Evolutionary conservation across 2,113 vertebrate genomes (phyloP).

Genomic region (Ovis canadensis): DNA sequence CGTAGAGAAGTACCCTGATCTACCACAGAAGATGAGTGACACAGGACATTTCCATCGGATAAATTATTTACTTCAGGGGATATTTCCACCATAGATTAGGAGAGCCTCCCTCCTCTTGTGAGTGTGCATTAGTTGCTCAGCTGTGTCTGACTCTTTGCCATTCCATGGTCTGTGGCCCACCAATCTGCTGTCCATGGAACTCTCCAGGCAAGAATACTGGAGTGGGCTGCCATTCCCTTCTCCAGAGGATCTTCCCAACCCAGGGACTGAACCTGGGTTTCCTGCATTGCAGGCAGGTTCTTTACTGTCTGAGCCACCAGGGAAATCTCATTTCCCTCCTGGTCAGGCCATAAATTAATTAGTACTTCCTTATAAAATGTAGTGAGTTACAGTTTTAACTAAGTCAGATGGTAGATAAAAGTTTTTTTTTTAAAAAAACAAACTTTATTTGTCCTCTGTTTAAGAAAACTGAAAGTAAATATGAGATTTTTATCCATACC

Average conservation of each 20-base stretch:
- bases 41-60: not conserved
- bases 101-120: not conserved
- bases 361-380: not conserved
- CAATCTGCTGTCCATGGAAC: not conserved
- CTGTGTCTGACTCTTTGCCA: not conserved
- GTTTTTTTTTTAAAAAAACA: not conserved
- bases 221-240: not conserved
- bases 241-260: not conserved
- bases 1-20: not conserved
- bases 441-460: not conserved
- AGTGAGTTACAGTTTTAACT: not conserved
- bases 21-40: not conserved
- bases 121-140: not conserved
- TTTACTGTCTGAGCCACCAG: not conserved
- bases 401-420: not conserved
- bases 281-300: not conserved
- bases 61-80: not conserved
- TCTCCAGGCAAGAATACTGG: not conserved
- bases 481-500: not conserved
- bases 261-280: not conserved
- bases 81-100: not conserved
- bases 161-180: not conserved
- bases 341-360: not conserved
- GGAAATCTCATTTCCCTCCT: not conserved
- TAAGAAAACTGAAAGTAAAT: not conserved